A percentile compares a stretch with the other conserved stretches of the same genome.
Evolutionary conservation across 2,797 vertebrate species (phyloP).

Genomic region (Phataginus tetradactyla): DNA sequence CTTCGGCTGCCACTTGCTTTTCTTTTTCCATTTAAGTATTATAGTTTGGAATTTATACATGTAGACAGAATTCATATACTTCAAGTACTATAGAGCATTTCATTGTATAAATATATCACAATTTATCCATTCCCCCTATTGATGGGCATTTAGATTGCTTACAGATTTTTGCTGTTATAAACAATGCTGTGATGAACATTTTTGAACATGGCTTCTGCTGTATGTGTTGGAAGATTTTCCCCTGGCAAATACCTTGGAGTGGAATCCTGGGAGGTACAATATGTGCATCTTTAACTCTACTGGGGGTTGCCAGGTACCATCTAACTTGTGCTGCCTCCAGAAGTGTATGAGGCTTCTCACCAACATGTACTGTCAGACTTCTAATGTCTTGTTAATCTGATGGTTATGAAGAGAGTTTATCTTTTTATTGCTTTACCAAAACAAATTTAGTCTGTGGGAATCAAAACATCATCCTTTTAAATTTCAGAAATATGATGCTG

Average conservation of each 20-base stretch:
- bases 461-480: not conserved
- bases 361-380: not conserved
- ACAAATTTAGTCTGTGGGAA: not conserved
- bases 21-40: not conserved
- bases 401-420: not conserved
- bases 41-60: not conserved
- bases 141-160: not conserved
- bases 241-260: not conserved
- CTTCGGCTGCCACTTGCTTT: not conserved
- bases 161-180: not conserved
- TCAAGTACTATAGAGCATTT: not conserved
- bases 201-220: not conserved
- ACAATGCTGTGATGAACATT: not conserved
- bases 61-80: not conserved
- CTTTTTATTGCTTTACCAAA: not conserved
- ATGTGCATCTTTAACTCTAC: not conserved
- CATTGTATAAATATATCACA: conserved; percentile 17
- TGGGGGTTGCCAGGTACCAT: not conserved
- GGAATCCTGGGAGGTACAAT: not conserved
- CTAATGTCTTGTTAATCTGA: not conserved
- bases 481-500: not conserved
- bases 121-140: not conserved
- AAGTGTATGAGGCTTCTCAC: not conserved
- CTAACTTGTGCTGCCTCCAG: not conserved
- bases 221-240: not conserved